Base-by-base conservation (phyloP, 2,113 vertebrate genomes). In the Clarias magur region DNA sequence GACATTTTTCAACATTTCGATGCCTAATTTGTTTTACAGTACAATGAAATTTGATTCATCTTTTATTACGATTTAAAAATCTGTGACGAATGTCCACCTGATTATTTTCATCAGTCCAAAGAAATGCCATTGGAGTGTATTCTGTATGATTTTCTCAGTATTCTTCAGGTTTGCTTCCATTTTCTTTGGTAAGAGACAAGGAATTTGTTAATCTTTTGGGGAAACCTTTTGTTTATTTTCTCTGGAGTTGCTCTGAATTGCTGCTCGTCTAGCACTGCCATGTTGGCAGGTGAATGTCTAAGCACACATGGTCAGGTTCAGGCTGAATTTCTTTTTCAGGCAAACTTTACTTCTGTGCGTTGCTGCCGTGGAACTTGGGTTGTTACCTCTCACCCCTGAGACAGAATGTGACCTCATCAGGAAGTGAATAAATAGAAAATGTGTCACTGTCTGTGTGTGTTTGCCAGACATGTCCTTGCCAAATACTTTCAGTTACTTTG, bases 361-460 rank as follows among this genome's bases (percentile, higher is more conserved):
- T 60, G 27, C 54, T 79, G 53, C 56, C 13, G 9, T 80, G 56
- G 56, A 62, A 25, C 79, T 23, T 3, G 0, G 30, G 56, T 12
- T 80, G 17, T 48, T 70, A n/a, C 15, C 1, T 42, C 25, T 83
- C 23, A 48, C 9, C 57, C 6, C 67, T 56, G 56, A 83, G 4
- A 38, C 62, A 23, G 34, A 19, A 56, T 13, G 25, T 75, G 86
- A 80, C 68, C 73, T 84, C 88, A 65, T 53, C 57, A 75, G 82
- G 82, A 80, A 68, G 85, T 65, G 82, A 63, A 81, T 80, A 80
- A 83, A 86, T 86, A 25, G 62, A 80, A 67, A 30, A 0, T 27
- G 8, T 72, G 73, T 84, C 80, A 70, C 42, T 34, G 12, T 62
- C 30, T 68, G 53, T 2, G n/a, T 15, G 38, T 56, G 25, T 85